Evolutionary conservation across 2,113 vertebrate genomes (phyloP).

Genomic region (Ailuropoda melanoleuca): DNA sequence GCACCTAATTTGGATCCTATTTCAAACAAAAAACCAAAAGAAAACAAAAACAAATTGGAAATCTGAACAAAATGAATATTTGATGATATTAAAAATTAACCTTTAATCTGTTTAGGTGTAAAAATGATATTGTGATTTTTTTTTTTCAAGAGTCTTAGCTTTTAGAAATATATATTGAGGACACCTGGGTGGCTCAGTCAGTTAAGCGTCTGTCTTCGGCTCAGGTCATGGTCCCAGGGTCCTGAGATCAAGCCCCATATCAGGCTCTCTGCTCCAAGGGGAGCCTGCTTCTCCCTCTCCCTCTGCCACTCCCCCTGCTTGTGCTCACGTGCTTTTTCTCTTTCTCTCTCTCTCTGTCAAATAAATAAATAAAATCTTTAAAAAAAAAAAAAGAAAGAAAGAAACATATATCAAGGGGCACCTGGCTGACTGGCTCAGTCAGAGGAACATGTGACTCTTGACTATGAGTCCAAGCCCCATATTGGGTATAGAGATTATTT

Average conservation of each 20-base stretch:
- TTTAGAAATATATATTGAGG: not conserved
- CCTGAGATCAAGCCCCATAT: not conserved
- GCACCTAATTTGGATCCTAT: not conserved
- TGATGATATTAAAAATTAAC: not conserved
- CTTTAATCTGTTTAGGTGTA: not conserved
- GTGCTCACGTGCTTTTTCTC: no score
- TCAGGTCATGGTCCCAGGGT: not conserved
- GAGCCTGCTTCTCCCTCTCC: not conserved
- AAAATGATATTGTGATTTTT: not conserved
- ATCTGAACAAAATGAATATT: not conserved
- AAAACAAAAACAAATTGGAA: not conserved
- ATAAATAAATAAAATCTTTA: no score
- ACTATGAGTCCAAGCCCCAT: not conserved
- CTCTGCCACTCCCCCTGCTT: no score
- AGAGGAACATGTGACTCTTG: not conserved
- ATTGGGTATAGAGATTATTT: not conserved
- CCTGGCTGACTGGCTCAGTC: not conserved
- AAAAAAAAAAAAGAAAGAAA: not conserved
- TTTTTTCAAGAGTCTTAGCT: not conserved
- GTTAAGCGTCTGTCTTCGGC: not conserved
- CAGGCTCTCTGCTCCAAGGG: no score
- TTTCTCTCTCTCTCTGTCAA: no score
- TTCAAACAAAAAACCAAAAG: conserved; percentile 6
- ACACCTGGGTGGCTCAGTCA: not conserved
- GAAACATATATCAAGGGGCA: not conserved